A percentile compares a stretch with the other conserved stretches of the same genome.
Conservation (phyloP, 1,140 invertebrate genomes). For the Eriosoma lanigerum region DNA sequence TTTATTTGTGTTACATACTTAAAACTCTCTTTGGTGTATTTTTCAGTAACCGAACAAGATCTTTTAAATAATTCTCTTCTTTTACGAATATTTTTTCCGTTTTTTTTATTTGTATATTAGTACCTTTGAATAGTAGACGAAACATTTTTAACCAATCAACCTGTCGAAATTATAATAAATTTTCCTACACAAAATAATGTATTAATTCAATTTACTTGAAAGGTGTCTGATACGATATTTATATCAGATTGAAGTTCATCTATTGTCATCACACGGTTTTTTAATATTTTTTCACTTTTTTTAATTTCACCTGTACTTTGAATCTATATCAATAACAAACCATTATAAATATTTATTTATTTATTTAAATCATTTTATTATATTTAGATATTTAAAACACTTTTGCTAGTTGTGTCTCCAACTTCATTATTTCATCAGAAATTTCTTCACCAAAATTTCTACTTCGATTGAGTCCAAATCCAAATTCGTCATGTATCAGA, state of each 20-base stretch:
- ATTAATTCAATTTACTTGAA: neutral
- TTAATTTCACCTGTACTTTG: conserved; percentile 1
- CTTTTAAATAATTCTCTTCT: conserved; percentile 56
- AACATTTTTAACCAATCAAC: conserved; percentile 56
- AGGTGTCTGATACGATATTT: neutral
- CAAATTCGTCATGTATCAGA: conserved; percentile 53
- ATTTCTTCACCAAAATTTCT: conserved; percentile 57
- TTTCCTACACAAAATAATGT: neutral
- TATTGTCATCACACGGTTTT: conserved; percentile 27
- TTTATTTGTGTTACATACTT: conserved; percentile 52
- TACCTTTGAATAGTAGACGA: conserved; percentile 53
- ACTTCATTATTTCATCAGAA: conserved; percentile 62
- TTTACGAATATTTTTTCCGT: conserved; percentile 56
- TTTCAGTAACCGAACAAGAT: conserved; percentile 55
- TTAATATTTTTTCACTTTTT: conserved; percentile 23
- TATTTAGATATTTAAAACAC: conserved; percentile 53
- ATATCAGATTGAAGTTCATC: conserved; percentile 24
- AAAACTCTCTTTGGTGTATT: conserved; percentile 55
- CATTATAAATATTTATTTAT: neutral
- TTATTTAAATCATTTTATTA: no score
- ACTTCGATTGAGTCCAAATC: conserved; percentile 20
- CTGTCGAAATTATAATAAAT: conserved; percentile 46
- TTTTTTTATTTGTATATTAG: conserved; percentile 53
- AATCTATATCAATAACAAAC: neutral
- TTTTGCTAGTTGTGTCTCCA: conserved; percentile 66